Evolutionary conservation across 2,113 vertebrate genomes (phyloP).

Genomic region (Alethe castanea): DNA sequence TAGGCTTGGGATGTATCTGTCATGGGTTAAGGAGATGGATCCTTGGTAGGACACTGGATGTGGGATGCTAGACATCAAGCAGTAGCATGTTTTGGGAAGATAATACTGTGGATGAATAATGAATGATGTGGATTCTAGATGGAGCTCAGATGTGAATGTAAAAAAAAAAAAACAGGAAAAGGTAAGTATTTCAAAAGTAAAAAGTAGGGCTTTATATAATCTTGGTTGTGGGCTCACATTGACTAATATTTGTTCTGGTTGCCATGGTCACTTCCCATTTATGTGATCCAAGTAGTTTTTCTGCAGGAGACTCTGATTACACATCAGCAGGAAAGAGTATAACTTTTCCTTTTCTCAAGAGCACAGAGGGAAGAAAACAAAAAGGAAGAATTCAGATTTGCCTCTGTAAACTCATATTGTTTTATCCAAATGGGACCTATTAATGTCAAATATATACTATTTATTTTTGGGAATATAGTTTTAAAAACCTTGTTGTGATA

Average conservation of each 20-base stretch:
- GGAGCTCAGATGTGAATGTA: neutral
- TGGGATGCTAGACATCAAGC: neutral
- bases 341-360: neutral
- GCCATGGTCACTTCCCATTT: neutral
- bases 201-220: neutral
- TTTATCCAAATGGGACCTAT: neutral
- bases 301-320: neutral
- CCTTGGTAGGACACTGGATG: neutral
- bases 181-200: neutral
- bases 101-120: neutral
- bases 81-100: neutral
- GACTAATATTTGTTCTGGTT: neutral
- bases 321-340: neutral
- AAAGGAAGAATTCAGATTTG: neutral
- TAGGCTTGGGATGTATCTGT: neutral
- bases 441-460: neutral
- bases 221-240: neutral
- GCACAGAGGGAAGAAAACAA: neutral
- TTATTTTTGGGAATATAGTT: neutral
- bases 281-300: neutral
- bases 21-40: neutral
- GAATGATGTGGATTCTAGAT: neutral
- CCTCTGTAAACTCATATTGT: neutral
- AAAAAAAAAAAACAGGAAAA: neutral
- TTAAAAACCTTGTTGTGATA: neutral